Evolutionary conservation across 1,140 invertebrate genomes (phyloP), one percentile per base, ranked within the genome.

Genomic region (Aphaenogaster rudis): DNA sequence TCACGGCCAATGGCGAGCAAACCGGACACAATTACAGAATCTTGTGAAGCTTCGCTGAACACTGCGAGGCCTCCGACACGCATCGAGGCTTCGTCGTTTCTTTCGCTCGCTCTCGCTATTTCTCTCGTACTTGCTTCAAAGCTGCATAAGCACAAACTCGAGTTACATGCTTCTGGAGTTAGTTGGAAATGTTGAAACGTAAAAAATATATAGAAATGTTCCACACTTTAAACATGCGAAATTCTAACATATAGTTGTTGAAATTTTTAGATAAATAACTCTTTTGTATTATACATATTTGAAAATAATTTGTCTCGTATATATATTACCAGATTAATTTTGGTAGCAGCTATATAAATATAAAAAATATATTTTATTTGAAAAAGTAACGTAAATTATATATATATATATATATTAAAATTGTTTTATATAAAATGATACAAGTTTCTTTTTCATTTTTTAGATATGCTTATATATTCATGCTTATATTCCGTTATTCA

Each of bases 21-120:
- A 95, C 94, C 94, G 94, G 95, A 95, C 94, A 95, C 93, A 94
- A 95, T 95, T 95, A 95, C 89, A 91, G 93, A 94, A 92, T 88
- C 89, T 91, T 92, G 93, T 95, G 92, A 95, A 94, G 95, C 95
- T 95, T 94, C 92, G 94, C 90, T 95, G 95, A 95, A 72, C 94
- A 95, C 91, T 85, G 88, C 94, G 94, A 95, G 94, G 94, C 93
- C 94, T 95, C 94, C 94, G 93, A 93, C 91, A 95, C 93, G 94
- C 94, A 95, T 94, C 94, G 94, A 94, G 93, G 94, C 94, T 92
- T 81, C 93, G 86, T 84, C 82, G 86, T 88, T 80, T 86, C 86
- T 88, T 61, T 45, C 63, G 21, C 59, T 57, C 45, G 50, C 50
- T 67, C 57, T 72, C 77, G 8, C 17, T 79, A 45, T 64, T 79